A percentile compares a stretch with the other conserved stretches of the same genome.
These are phyloP conservation scores for Girardinichthys multiradiatus DNA, from an alignment of 2,113 vertebrate genomes.

Conservation along the genomic window DNA sequence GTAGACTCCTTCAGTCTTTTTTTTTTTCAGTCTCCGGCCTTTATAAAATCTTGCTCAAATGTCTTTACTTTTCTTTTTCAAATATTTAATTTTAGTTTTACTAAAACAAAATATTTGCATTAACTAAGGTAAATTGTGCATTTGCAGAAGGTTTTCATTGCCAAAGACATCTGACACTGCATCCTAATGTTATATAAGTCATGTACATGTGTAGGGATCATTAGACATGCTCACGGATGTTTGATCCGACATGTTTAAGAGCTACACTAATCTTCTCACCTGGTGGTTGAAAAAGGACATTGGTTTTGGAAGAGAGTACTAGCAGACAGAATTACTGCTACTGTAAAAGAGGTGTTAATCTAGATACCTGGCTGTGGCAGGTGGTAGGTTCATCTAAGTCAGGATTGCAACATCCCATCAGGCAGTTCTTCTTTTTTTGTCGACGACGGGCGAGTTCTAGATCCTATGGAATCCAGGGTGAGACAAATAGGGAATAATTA, in stretches of 20 bases:
- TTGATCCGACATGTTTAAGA: neutral
- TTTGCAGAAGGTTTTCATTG: neutral
- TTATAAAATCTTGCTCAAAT: too few species aligned
- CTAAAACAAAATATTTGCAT: too few species aligned
- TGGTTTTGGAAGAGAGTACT: too few species aligned
- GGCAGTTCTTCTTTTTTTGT: slow-evolving; percentile 72
- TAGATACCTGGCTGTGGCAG: slow-evolving; percentile 77
- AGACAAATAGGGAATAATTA: slow-evolving; percentile 11
- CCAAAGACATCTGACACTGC: neutral
- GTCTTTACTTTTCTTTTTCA: too few species aligned
- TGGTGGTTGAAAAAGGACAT: neutral
- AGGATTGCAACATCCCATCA: slow-evolving; percentile 79
- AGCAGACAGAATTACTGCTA: neutral
- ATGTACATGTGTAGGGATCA: too few species aligned
- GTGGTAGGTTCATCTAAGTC: slow-evolving; percentile 75
- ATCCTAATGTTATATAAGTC: neutral
- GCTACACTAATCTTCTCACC: neutral
- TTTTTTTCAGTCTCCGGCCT: too few species aligned
- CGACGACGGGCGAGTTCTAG: slow-evolving; percentile 54
- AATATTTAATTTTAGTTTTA: too few species aligned
- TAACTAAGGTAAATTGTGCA: too few species aligned
- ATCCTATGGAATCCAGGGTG: slow-evolving; percentile 58
- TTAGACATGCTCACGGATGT: neutral
- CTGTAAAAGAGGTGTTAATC: neutral
- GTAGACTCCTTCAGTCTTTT: too few species aligned